A percentile compares a stretch with the other conserved stretches of the same genome.
phyloP scores from a whole-genome alignment of 2,113 vertebrate genomes.

The Sorex araneus region DNA sequence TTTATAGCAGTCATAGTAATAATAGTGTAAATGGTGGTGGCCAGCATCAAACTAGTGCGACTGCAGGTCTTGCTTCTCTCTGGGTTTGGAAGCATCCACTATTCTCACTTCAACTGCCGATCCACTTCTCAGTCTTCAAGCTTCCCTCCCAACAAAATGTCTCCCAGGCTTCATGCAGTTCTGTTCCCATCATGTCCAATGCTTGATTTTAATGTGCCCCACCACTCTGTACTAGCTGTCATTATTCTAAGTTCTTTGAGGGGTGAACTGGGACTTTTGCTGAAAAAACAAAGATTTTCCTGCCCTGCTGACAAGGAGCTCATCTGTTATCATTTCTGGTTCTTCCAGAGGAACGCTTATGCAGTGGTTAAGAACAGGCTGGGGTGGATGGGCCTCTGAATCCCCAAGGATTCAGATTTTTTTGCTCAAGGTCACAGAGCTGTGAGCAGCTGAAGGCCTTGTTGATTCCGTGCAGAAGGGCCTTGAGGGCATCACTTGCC shows the following conservation, averaged over 20 bases:
- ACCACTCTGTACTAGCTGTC: neutral
- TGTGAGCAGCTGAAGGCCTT: too few species aligned
- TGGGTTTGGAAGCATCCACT: neutral
- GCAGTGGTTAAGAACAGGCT: neutral
- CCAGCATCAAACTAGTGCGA: neutral
- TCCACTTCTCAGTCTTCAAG: neutral
- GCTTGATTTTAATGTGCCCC: neutral
- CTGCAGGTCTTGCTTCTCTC: neutral
- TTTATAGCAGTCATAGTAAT: too few species aligned
- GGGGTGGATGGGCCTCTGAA: neutral
- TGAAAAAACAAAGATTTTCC: neutral
- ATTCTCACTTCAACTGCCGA: neutral
- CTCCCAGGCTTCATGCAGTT: neutral
- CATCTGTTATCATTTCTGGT: neutral
- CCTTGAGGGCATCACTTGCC: neutral
- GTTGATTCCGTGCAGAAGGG: neutral
- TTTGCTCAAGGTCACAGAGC: neutral
- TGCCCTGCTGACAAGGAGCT: neutral
- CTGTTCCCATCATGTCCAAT: neutral
- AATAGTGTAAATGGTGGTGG: too few species aligned
- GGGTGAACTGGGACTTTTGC: neutral
- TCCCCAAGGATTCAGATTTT: neutral
- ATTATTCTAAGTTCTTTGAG: neutral
- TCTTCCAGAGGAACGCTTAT: neutral
- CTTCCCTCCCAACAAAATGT: neutral